Evolutionary conservation across 2,113 vertebrate genomes (phyloP), one percentile per base, ranked within the genome.

Genomic region (western clawed frog (Xenopus tropicalis)): DNA sequence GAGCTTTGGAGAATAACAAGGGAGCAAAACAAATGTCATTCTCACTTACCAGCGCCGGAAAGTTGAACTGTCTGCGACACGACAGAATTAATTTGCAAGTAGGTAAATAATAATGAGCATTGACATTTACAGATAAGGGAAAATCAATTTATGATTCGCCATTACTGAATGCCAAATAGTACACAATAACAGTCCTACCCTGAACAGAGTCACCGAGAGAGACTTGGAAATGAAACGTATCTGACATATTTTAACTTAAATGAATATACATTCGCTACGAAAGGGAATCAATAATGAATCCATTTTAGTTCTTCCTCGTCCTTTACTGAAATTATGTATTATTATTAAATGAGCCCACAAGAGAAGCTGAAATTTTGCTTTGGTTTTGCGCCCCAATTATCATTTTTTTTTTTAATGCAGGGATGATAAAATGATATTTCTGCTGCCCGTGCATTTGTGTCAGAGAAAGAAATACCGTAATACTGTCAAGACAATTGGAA

Each of bases 61-160:
- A 24, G 51, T 23, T 64, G 72, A 51, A 5, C 66, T 57, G 66
- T 63, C 67, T 51, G 58, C 44, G 73, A 75, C 73, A 75, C 66
- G 69, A 63, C 73, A 63, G 66, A 69, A 75, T 75, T 75, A 75
- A 75, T 75, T 75, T 75, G 66, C 73, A 69, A 69, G 44, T 75
- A 76, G 52, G 23, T 79, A 72, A 80, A 6, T 51, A 78, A 20
- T 9, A 25, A 67, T 61, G 51, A 29, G 24, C 64, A 19, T 23
- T 66, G 37, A 3, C 59, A 25, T 52, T 80, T 84, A 52, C 63
- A 19, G 62, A 80, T 69, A 68, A 69, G 52, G 16, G 21, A 59
- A 58, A 77, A 73, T 22, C 66, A 61, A 4, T 51, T 46, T 61
- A 72, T 69, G 21, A 19, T 14, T 77, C 66, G 46, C 42, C 20